These are phyloP conservation scores for Drosophila neotestacea DNA, from an alignment of 2,888 invertebrate species.

Conservation along the genomic window DNA sequence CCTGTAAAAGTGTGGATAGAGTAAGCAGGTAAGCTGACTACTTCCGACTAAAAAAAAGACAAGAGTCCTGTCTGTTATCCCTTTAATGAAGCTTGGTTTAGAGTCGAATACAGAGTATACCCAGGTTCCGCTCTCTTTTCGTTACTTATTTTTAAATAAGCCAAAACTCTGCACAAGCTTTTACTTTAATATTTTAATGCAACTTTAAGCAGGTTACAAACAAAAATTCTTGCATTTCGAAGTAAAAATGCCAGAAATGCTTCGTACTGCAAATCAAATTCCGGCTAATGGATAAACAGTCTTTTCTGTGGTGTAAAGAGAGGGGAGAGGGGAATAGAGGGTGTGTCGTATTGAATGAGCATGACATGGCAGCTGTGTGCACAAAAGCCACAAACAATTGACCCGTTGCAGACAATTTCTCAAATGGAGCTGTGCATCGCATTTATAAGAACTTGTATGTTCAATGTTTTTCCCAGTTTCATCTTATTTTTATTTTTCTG, in stretches of 20 bases:
- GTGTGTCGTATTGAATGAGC: conserved; percentile 15
- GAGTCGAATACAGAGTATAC: neutral
- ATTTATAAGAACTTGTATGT: conserved; percentile 27
- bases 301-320: neutral
- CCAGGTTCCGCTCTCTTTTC: neutral
- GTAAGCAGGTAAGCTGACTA: neutral
- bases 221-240: conserved; percentile 32
- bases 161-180: neutral
- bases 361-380: conserved; percentile 47
- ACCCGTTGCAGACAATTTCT: conserved; percentile 51
- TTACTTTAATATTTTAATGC: conserved; percentile 32
- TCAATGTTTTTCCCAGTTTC: conserved; percentile 36
- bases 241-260: conserved; percentile 45
- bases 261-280: conserved; percentile 47
- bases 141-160: neutral
- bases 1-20: neutral
- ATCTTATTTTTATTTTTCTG: conserved; percentile 6
- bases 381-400: conserved; percentile 61
- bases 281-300: conserved; percentile 39
- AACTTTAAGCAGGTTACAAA: conserved; percentile 43
- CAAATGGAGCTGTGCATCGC: conserved; percentile 44
- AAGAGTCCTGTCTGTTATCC: neutral
- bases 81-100: too few relatives aligned
- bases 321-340: neutral
- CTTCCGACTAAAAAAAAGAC: neutral